Conservation (phyloP, 2,797 vertebrate species). For the Sphaeramia orbicularis region DNA sequence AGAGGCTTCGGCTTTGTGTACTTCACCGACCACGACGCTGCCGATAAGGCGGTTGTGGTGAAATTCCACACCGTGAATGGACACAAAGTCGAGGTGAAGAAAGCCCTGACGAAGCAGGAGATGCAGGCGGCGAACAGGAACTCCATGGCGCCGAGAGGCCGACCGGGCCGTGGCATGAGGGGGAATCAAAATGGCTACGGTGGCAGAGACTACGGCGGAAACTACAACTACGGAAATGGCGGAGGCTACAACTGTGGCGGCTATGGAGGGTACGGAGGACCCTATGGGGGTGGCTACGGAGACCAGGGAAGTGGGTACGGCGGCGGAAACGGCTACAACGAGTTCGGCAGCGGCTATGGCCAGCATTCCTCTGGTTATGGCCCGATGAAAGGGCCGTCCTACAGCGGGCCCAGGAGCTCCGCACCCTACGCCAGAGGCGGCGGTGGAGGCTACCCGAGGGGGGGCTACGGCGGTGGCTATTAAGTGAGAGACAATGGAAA, state of each 20-base stretch:
- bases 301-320: conserved; percentile 91
- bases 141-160: conserved; percentile 78
- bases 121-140: conserved; percentile 89
- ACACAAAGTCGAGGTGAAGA: conserved; percentile 98
- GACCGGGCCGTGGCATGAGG: conserved; percentile 87
- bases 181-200: conserved; percentile 91
- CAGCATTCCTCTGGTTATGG: conserved; percentile 95
- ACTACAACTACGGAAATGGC: conserved; percentile 89
- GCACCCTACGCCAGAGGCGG: conserved; percentile 90
- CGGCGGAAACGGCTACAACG: conserved; percentile 92
- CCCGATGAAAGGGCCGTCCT: conserved; percentile 92
- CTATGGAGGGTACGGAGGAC: conserved; percentile 77
- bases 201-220: conserved; percentile 83
- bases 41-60: conserved; percentile 95
- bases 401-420: conserved; percentile 86
- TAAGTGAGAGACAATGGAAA: conserved; percentile 54
- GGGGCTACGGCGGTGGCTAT: conserved; percentile 89
- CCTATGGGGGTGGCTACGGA: conserved; percentile 79
- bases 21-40: conserved; percentile 94
- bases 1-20: conserved; percentile 98
- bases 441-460: conserved; percentile 90
- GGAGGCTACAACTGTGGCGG: conserved; percentile 87
- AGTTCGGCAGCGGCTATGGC: conserved; percentile 94
- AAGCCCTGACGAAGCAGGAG: conserved; percentile 96
- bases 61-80: conserved; percentile 96